Evolutionary conservation across 2,888 invertebrate genomes (phyloP).

Genomic region (Marasmarcha lunaedactyla): DNA sequence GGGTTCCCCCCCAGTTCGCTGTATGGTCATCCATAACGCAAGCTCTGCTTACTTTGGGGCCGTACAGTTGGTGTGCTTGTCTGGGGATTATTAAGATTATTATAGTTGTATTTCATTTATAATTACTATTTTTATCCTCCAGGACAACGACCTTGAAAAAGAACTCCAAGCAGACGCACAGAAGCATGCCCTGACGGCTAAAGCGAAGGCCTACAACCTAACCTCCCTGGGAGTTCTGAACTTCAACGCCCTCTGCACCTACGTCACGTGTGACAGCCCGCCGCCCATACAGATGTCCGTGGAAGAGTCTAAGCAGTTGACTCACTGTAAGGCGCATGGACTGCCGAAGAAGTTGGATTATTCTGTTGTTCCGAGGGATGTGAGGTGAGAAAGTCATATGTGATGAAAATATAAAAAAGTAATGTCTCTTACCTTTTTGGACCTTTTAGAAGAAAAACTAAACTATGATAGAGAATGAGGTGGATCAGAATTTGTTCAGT

Average conservation of each 20-base stretch:
- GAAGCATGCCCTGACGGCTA: constrained; percentile 33
- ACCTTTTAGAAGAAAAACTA: no score
- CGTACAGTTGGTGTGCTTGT: no score
- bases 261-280: constrained; percentile 84
- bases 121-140: no score
- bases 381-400: constrained; percentile 42
- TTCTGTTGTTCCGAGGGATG: constrained; percentile 77
- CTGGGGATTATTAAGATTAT: no score
- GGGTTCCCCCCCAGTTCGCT: no score
- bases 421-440: no score
- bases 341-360: constrained; percentile 77
- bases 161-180: constrained; percentile 50
- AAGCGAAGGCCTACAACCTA: constrained; percentile 43
- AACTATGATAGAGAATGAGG: no score
- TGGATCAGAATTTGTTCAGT: no score
- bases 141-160: constrained; percentile 60
- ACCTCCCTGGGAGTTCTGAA: constrained; percentile 48
- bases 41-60: no score
- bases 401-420: background rate
- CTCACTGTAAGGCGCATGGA: constrained; percentile 77
- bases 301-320: constrained; percentile 80
- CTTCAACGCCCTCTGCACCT: constrained; percentile 69
- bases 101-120: no score
- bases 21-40: no score
- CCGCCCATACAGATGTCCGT: constrained; percentile 83